Evolutionary conservation across 2,113 vertebrate genomes (phyloP), one percentile per base, ranked within the genome.

Genomic region (Gavialis gangeticus): DNA sequence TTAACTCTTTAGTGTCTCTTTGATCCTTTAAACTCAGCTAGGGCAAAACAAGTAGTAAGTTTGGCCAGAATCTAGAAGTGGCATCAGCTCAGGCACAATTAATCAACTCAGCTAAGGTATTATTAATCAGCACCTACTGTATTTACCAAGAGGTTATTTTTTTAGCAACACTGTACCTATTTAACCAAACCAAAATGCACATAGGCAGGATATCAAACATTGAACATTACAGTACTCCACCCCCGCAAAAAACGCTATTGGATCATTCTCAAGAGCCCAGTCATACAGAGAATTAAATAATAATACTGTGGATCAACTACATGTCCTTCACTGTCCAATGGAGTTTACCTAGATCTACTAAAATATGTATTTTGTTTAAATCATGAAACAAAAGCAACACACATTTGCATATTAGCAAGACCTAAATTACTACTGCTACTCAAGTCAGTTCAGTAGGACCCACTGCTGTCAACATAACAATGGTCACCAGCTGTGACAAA

Each of bases 181-280:
- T 46, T 46, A 88, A 85, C 82, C 58, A 88, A 90, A 19, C 63
- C 56, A 86, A 96, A 88, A 88, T 56, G 28, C 22, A 76, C 5
- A 73, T 73, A 73, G 80, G 62, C 82, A 88, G 82, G 12, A 1
- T 5, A 10, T 6, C 30, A 69, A 81, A 11, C 12, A 56, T 75
- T 28, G 67, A 62, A n/a, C 19, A 71, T 88, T 83, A 86, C 73
- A 78, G 28, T 56, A 67, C 66, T 91, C 89, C 87, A 46, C 46
- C 46, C 9, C 46, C 8, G 34, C 7, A 46, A 46, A 46, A 46
- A 46, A 46, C 21, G 21, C 85, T 76, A 76, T 88, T 69, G 92
- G 82, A 84, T 93, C 92, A 92, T 83, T 94, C n/a, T 2, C 30
- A 21, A 19, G 16, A 69, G 34, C n/a, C 66, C 30, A 34, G 8